Conservation (phyloP, 2,113 vertebrate species). For the Prionailurus bengalensis region DNA sequence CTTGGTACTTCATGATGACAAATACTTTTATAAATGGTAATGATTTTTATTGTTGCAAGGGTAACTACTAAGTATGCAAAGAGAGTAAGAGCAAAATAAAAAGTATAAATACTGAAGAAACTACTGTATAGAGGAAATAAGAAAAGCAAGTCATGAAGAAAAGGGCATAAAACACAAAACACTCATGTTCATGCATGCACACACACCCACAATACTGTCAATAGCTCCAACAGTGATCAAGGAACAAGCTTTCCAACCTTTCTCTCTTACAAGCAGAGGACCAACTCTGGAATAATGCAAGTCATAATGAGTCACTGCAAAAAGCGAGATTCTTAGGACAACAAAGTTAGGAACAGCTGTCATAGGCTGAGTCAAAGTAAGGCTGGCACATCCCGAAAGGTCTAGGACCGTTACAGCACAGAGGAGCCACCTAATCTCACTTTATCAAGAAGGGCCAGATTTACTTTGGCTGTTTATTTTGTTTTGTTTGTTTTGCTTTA, state of each 20-base stretch:
- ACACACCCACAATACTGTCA: background rate
- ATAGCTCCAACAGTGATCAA: background rate
- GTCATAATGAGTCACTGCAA: constrained; percentile 79
- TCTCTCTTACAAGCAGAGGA: constrained; percentile 25
- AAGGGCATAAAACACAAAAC: background rate
- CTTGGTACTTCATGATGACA: background rate
- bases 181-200: background rate
- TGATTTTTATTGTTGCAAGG: background rate
- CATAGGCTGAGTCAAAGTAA: constrained; percentile 17
- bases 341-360: constrained; percentile 63
- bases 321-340: constrained; percentile 42
- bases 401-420: background rate
- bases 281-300: constrained; percentile 70
- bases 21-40: background rate
- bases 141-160: background rate
- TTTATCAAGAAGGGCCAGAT: background rate
- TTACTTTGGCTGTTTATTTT: background rate
- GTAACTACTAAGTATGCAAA: background rate
- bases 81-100: background rate
- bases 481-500: background rate
- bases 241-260: background rate
- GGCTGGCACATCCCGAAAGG: constrained; percentile 39
- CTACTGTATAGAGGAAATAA: background rate
- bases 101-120: constrained; percentile 23
- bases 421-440: background rate